Base-by-base conservation (phyloP, 2,113 vertebrate genomes). In the Megalops atlanticus region DNA sequence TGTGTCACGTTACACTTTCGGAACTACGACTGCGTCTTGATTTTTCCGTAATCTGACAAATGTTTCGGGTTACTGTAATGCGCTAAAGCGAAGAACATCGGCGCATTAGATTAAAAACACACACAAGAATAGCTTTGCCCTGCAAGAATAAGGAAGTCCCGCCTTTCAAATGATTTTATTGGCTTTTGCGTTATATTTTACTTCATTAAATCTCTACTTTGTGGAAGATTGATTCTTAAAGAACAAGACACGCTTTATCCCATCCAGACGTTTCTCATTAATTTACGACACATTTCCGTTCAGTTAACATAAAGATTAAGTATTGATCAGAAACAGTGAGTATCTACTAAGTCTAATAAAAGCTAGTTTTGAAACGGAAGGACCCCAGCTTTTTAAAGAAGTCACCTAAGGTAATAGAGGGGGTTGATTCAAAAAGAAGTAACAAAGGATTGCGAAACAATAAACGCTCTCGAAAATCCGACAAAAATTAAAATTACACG, bases 121-220 rank as follows among this genome's bases (percentile, higher is more conserved):
- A 38, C 47, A 68, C 33, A 68, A 39, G 24, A 38, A 73, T 33
- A 11, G 6, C 47, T 35, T 38, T 75, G 72, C 7, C 52, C 49
- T 21, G 45, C 31, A 64, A n/a, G 27, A 43, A 21, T 81, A 68
- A 81, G 83, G 83, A 84, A 86, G 85, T 81, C 83, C 85, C 83
- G 83, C 85, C 83, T 84, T 78, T 45, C 77, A 39, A 49, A n/a
- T 31, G 39, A 76, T 75, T 43, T 68, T 76, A 81, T 81, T 81
- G 80, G 77, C 74, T 75, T 81, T 39, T 64, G 74, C 58, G 31
- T 81, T 45, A 49, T 69, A 40, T 69, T 76, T 81, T 58, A 64
- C 2, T 69, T 45, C 4, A 39, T 71, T 58, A 31, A 78, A 54
- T 21, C 18, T 47, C 8, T 70, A 35, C 39, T 43, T 15, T 18